Conservation (phyloP, 2,797 vertebrate species). For the Luscinia luscinia region DNA sequence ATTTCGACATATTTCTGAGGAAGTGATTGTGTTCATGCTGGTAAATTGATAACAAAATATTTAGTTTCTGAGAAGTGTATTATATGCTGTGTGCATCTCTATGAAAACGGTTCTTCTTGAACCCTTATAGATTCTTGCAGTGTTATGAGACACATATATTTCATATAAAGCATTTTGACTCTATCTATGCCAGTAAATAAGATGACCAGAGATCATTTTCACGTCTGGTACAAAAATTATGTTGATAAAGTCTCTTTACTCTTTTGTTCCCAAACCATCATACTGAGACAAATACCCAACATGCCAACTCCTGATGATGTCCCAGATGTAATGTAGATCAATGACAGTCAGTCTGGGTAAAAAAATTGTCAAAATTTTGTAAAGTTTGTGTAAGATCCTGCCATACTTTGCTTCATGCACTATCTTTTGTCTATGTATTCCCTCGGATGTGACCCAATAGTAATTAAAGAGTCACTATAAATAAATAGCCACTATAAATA, state of each 20-base stretch:
- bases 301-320: neutral
- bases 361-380: neutral
- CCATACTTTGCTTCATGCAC: neutral
- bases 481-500: neutral
- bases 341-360: neutral
- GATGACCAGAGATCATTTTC: neutral
- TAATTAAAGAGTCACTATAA: too few relatives aligned
- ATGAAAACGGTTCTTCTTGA: neutral
- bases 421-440: neutral
- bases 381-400: neutral
- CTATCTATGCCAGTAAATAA: neutral
- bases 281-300: neutral
- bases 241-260: neutral
- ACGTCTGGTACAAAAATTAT: neutral
- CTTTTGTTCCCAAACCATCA: neutral
- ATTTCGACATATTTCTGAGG: neutral
- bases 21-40: fast-evolving
- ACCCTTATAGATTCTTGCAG: neutral
- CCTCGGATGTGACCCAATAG: neutral
- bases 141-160: neutral
- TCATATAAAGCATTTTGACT: neutral
- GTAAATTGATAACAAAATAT: neutral
- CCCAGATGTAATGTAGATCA: neutral
- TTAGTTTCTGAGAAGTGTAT: neutral
- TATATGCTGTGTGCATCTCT: neutral